Evolutionary conservation across 2,797 vertebrate species (phyloP), one percentile per base, ranked within the genome.

Genomic region (Tauraco hartlaubi): DNA sequence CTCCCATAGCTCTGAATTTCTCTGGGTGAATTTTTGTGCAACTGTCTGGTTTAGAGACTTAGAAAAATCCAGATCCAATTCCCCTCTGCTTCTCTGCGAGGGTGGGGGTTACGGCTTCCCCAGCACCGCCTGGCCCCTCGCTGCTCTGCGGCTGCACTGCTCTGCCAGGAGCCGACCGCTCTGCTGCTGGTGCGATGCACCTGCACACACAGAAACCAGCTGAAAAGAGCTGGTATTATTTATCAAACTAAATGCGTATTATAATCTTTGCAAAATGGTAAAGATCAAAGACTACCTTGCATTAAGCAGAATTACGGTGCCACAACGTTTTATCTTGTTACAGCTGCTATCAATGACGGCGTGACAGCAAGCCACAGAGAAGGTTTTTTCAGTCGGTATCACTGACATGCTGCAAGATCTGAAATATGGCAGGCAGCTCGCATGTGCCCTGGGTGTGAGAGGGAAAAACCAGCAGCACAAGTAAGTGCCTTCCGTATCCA

Each of bases 321-420:
- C 96, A 96, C 97, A 97, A 97, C 94, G 96, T 97, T 97, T 98
- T 97, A 97, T 97, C 97, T 97, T 97, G 96, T 98, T 97, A 97
- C 90, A 96, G 90, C 82, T 96, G 97, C 92, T 97, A 97, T 98
- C 98, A 97, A 97, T 98, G 98, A 97, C 5, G 2, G 82, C 11
- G 9, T 95, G 97, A 98, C 96, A 97, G 95, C 79, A 88, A 97
- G 86, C 89, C 72, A 56, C 92, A 71, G 67, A 94, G 91, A 76
- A 91, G 84, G 78, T 69, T 97, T 97, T 91, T 96, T 94, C 76
- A 81, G 92, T 92, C 22, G 1, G 95, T 93, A 93, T 92, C 94
- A 63, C 92, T 96, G 96, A 97, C 91, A 92, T 22, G 11, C 69
- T 85, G 63, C 87, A 91, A 77, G 61, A 85, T 91, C 95, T 96